A percentile compares a stretch with the other conserved stretches of the same genome.
Conservation (phyloP, 2,888 invertebrate genomes). For the Melangyna quadrimaculata region DNA sequence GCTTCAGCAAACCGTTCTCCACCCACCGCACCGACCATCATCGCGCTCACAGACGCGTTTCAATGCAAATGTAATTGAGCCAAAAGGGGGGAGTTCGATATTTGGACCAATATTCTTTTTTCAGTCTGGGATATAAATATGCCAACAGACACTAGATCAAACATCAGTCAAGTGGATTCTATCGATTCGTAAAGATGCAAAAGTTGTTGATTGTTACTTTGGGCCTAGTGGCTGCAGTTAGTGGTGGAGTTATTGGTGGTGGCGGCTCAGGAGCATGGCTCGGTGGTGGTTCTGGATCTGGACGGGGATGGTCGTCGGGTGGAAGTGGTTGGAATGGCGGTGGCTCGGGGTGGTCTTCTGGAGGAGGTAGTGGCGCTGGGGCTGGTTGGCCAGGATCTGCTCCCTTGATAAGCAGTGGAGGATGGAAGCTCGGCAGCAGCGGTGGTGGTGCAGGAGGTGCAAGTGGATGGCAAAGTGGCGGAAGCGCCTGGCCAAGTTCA, state of each 20-base stretch:
- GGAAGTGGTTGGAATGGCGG: slow-evolving; percentile 73
- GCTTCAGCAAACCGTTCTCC: neutral
- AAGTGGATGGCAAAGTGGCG: slow-evolving; percentile 56
- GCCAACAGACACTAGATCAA: slow-evolving; percentile 41
- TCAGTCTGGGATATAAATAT: slow-evolving; percentile 55
- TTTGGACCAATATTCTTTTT: slow-evolving; percentile 57
- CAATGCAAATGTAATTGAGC: slow-evolving; percentile 48
- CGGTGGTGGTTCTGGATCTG: slow-evolving; percentile 72
- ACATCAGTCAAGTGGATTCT: slow-evolving; percentile 70
- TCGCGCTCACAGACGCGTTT: neutral
- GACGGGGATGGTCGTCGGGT: slow-evolving; percentile 36
- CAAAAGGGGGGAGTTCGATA: slow-evolving; percentile 53
- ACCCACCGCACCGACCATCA: neutral
- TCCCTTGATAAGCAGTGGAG: slow-evolving; percentile 42
- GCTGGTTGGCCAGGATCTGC: slow-evolving; percentile 43
- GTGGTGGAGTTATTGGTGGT: slow-evolving; percentile 56
- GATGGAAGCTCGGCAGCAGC: slow-evolving; percentile 41
- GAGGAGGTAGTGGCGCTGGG: slow-evolving; percentile 16
- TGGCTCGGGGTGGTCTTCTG: slow-evolving; percentile 44
- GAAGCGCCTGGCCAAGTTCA: slow-evolving; percentile 60
- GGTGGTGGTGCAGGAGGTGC: slow-evolving; percentile 56
- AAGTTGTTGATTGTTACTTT: slow-evolving; percentile 68
- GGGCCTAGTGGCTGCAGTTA: slow-evolving; percentile 59
- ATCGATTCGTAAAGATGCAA: slow-evolving; percentile 63
- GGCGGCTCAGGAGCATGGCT: slow-evolving; percentile 64